Percentiles rank a stretch among this genome's conserved stretches.
These are phyloP conservation scores for Brachyopa scutellaris DNA, from an alignment of 2,888 invertebrate species.

Conservation along the genomic window DNA sequence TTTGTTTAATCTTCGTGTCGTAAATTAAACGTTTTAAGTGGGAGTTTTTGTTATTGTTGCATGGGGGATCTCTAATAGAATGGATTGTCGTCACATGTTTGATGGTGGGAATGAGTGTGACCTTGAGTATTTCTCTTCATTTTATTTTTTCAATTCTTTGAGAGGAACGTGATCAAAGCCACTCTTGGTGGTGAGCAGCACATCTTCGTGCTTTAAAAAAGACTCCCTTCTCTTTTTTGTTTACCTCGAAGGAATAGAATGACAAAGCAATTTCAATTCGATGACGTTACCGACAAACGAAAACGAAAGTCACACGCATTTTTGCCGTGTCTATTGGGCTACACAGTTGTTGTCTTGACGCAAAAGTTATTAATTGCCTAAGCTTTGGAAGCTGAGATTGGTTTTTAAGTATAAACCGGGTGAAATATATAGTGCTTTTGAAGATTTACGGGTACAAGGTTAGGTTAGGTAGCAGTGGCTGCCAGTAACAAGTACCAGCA, in stretches of 20 bases:
- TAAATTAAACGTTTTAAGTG: conserved; percentile 5
- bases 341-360: too few relatives aligned
- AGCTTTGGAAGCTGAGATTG: too few relatives aligned
- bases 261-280: conserved; percentile 9
- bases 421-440: too few relatives aligned
- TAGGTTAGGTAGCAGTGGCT: too few relatives aligned
- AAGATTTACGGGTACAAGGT: too few relatives aligned
- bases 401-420: too few relatives aligned
- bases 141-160: background rate
- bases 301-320: conserved; percentile 6
- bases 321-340: too few relatives aligned
- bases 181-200: background rate
- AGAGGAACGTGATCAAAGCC: background rate
- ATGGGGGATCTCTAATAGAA: background rate
- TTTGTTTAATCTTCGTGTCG: background rate
- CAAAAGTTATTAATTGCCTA: too few relatives aligned
- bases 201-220: too few relatives aligned
- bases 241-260: background rate
- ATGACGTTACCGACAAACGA: conserved; percentile 30
- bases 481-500: too few relatives aligned
- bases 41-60: background rate
- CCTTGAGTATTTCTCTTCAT: conserved; percentile 7
- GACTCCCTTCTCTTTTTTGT: too few relatives aligned
- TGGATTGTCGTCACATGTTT: background rate
- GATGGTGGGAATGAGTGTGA: background rate